A percentile compares a stretch with the other conserved stretches of the same genome.
Evolutionary conservation across 2,888 invertebrate species (phyloP).

Genomic region (Hypselothyrea guttata): DNA sequence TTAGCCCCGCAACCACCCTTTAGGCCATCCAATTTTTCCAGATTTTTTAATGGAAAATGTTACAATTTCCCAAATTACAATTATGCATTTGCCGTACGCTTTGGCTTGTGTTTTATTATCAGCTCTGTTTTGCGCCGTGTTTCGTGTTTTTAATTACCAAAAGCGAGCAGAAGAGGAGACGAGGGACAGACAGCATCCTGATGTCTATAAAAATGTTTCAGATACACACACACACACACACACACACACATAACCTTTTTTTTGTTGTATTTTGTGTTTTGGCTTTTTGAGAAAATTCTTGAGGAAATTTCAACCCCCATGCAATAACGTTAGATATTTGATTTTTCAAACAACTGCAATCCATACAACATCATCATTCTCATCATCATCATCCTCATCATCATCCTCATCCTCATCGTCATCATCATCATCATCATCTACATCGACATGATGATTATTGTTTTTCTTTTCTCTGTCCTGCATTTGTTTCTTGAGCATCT

Average conservation of each 20-base stretch:
- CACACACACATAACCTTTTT: constrained; percentile 42
- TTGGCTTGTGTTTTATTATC: too few relatives aligned
- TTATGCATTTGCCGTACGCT: too few relatives aligned
- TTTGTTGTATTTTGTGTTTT: constrained; percentile 7
- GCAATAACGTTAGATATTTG: constrained; percentile 66
- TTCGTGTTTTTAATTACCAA: neutral
- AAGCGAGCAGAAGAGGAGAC: neutral
- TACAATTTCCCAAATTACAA: too few relatives aligned
- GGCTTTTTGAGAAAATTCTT: constrained; percentile 30
- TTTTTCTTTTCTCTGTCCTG: constrained; percentile 13
- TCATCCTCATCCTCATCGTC: constrained; percentile 7
- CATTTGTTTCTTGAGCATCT: constrained; percentile 49
- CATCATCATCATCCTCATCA: constrained; percentile 49
- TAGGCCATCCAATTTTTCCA: too few relatives aligned
- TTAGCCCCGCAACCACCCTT: too few relatives aligned
- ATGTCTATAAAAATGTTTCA: constrained; percentile 45
- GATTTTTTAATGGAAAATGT: too few relatives aligned
- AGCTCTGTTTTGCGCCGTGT: too few relatives aligned
- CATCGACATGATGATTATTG: constrained; percentile 8
- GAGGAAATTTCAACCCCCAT: constrained; percentile 63
- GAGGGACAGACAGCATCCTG: constrained; percentile 63
- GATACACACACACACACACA: constrained; percentile 29
- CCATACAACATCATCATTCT: constrained; percentile 20
- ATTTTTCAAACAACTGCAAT: constrained; percentile 39
- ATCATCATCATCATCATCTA: constrained; percentile 1